These are phyloP conservation scores for human DNA, from an alignment of 2,113 vertebrate genomes.

Conservation along the genomic window GRCh38 chr7:80805501-80806000, in stretches of 20 bases:
- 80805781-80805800: background rate
- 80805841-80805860: background rate
- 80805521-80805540: background rate
- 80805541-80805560: slow-evolving; percentile 28
- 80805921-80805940: background rate
- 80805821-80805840: background rate
- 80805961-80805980: background rate
- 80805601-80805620: background rate
- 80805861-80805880: no score
- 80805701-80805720: slow-evolving; percentile 98
- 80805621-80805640: slow-evolving; percentile 85
- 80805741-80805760: slow-evolving; percentile 99
- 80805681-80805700: slow-evolving; percentile 94
- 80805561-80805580: background rate
- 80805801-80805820: background rate
- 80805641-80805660: slow-evolving; percentile 99
- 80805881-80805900: background rate
- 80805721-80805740: slow-evolving; percentile 99
- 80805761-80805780: slow-evolving; percentile 45
- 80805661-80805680: slow-evolving; percentile 96
- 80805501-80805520: background rate
- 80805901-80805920: background rate
- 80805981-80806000: background rate
- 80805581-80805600: background rate
- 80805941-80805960: background rate